phyloP scores from a whole-genome alignment of 2,888 invertebrate species.

The Allygus modestus region DNA sequence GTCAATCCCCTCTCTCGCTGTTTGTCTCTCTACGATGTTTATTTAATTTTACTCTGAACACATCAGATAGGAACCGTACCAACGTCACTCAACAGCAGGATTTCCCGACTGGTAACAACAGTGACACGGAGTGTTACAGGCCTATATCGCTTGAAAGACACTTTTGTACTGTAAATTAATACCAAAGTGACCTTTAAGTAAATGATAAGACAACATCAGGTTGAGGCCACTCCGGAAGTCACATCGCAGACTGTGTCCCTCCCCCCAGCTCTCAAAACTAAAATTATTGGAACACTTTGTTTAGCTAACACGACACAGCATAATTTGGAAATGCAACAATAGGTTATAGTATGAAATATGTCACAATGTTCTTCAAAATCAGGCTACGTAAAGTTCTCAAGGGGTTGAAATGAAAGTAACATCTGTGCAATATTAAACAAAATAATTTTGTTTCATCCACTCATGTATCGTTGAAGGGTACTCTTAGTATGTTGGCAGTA shows the following conservation, averaged over 20 bases:
- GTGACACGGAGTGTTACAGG: slow-evolving; percentile 26
- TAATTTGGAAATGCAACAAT: too few relatives aligned
- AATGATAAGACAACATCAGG: slow-evolving; percentile 18
- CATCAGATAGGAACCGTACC: slow-evolving; percentile 42
- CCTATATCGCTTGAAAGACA: slow-evolving; percentile 52
- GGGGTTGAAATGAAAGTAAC: too few relatives aligned
- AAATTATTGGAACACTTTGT: too few relatives aligned
- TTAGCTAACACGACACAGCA: too few relatives aligned
- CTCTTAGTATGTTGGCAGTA: too few relatives aligned
- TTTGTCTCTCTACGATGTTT: neutral
- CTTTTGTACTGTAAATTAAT: slow-evolving; percentile 44
- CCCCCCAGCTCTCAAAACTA: slow-evolving; percentile 36
- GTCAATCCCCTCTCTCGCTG: neutral
- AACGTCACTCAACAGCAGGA: slow-evolving; percentile 34
- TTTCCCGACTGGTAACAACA: slow-evolving; percentile 18
- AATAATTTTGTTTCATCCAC: too few relatives aligned
- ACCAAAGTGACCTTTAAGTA: slow-evolving; percentile 59
- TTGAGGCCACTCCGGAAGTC: slow-evolving; percentile 38
- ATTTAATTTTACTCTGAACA: slow-evolving; percentile 61
- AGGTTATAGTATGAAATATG: too few relatives aligned
- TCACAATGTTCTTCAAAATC: too few relatives aligned
- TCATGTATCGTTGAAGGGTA: too few relatives aligned
- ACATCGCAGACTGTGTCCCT: slow-evolving; percentile 1
- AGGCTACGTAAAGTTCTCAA: too few relatives aligned
- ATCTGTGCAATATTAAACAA: too few relatives aligned